Evolutionary conservation across 2,113 vertebrate species (phyloP).

Genomic region (Lepus americanus): DNA sequence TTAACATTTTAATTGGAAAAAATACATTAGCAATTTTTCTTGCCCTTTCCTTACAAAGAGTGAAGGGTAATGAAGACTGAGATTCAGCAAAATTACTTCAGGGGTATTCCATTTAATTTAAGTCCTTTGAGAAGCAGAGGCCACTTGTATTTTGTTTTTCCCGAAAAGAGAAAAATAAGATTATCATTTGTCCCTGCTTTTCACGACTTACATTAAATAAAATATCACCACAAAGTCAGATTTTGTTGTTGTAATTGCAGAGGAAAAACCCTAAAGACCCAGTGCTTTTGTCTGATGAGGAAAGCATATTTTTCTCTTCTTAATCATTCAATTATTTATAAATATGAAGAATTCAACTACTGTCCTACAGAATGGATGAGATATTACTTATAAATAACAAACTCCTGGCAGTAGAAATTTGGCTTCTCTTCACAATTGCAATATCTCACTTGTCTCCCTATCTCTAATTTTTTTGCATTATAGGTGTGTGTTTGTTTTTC

Average conservation of each 20-base stretch:
- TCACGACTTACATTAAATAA: slow-evolving; percentile 26
- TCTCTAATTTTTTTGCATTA: neutral
- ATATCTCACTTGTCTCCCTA: neutral
- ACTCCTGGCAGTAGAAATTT: neutral
- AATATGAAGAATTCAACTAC: slow-evolving; percentile 9
- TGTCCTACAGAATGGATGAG: neutral
- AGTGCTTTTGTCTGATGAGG: neutral
- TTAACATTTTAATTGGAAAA: slow-evolving; percentile 59
- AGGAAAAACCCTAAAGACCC: neutral
- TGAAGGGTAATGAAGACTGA: neutral
- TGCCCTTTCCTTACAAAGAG: neutral
- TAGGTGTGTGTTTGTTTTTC: neutral
- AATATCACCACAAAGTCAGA: neutral
- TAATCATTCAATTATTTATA: slow-evolving; percentile 44
- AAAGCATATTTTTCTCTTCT: neutral
- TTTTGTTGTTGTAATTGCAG: neutral
- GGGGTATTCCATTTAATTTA: neutral
- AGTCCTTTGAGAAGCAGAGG: neutral
- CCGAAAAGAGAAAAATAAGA: neutral
- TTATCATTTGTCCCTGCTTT: neutral
- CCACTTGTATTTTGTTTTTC: neutral
- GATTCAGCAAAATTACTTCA: neutral
- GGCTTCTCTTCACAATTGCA: neutral
- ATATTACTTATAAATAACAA: neutral
- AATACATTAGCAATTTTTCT: neutral